Evolutionary conservation across 1,140 invertebrate genomes (phyloP).

Genomic region (Gyrodactylus bullatarudis): DNA sequence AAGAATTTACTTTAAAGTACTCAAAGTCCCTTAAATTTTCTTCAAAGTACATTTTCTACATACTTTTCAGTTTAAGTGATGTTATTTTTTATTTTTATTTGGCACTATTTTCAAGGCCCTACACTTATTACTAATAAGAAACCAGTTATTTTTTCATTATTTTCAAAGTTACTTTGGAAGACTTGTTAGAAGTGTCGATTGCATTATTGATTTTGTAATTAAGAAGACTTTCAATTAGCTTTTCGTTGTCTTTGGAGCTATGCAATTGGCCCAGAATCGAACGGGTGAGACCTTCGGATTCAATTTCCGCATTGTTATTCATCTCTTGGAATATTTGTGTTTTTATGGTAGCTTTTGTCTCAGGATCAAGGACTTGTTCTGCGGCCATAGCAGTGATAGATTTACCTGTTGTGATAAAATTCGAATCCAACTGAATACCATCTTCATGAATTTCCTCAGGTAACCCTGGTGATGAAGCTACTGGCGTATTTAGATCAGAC

Average conservation of each 20-base stretch:
- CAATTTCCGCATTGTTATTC: neutral
- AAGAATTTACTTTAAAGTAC: too few species aligned
- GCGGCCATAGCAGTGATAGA: neutral
- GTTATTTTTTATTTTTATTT: too few species aligned
- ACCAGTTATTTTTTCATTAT: too few species aligned
- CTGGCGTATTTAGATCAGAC: neutral
- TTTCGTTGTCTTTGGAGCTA: neutral
- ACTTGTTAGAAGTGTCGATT: neutral
- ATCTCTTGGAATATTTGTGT: neutral
- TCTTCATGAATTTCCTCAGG: neutral
- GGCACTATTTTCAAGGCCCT: too few species aligned
- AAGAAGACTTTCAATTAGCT: neutral
- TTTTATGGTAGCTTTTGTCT: neutral
- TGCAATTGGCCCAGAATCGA: too few species aligned
- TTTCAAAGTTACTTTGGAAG: neutral
- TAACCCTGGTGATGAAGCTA: neutral
- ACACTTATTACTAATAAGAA: too few species aligned
- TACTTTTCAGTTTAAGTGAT: too few species aligned
- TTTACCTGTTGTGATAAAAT: neutral
- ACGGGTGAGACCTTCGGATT: too few species aligned
- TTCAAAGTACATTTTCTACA: too few species aligned
- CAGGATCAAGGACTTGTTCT: neutral
- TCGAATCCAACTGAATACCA: neutral
- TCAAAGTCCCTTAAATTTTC: too few species aligned
- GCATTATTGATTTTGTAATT: neutral